Evolutionary conservation across 2,888 invertebrate genomes (phyloP), one percentile per base, ranked within the genome.

Genomic region (Leptinotarsa tumamoca): DNA sequence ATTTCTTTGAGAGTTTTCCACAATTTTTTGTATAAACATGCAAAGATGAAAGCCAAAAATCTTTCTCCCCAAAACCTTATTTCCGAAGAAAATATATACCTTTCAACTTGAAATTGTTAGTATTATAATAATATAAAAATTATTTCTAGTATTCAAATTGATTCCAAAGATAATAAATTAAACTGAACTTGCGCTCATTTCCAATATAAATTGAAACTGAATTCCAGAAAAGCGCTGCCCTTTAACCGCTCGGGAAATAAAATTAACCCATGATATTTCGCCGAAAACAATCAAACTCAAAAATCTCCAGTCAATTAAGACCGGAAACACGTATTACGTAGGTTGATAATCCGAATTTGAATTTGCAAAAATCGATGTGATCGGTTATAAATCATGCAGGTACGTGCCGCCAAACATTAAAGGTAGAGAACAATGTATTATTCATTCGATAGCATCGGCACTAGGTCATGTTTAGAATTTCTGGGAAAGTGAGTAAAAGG

Each of bases 401-500:
- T 50, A 73, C 71, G 75, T 75, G 73, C 71, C 67, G 73, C 15
- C 68, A 68, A 67, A 70, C 54, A 70, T 67, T 63, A 67, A 54
- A 67, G 27, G 63, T 43, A 66, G 52, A 73, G 66, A 71, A 66
- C 43, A 58, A 74, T 72, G 71, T 69, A 74, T 74, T 75, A 74
- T 74, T 77, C 74, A 74, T 74, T 33, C 43, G 52, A 66, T 69
- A 23, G 18, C 63, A 72, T 72, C 76, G 70, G 71, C 56, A 78
- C 66, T 75, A 68, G 73, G 70, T 77, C 74, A 70, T 74, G 74
- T 69, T 72, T 23, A 14, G 69, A 72, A 67, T 68, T 78, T 75
- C 68, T 72, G 70, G 67, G 68, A 75, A 78, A 69, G 52, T 73
- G 71, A 75, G 71, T 70, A 73, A 75, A 73, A 63, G 74, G 72